A percentile compares a stretch with the other conserved stretches of the same genome.
Evolutionary conservation across 2,797 vertebrate species (phyloP).

Genomic region (Delichon dasypus): DNA sequence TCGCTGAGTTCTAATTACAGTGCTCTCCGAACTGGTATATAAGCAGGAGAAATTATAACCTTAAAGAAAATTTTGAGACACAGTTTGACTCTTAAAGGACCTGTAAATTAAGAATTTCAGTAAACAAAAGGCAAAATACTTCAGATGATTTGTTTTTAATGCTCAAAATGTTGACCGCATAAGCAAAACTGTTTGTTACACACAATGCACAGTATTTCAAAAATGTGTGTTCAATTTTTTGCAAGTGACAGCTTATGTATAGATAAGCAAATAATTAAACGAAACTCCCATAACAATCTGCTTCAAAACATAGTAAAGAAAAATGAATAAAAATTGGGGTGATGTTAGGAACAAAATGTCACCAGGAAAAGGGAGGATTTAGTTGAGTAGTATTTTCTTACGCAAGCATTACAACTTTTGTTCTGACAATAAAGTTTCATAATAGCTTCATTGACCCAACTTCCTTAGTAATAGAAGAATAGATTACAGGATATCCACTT

Average conservation of each 20-base stretch:
- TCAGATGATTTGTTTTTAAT: background rate
- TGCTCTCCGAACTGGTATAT: background rate
- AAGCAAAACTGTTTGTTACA: background rate
- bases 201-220: background rate
- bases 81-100: background rate
- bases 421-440: background rate
- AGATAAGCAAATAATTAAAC: background rate
- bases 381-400: background rate
- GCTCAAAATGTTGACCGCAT: background rate
- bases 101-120: background rate
- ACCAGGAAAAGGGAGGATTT: background rate
- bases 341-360: background rate
- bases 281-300: background rate
- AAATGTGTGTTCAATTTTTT: background rate
- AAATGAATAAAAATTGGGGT: background rate
- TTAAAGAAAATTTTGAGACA: background rate
- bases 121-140: background rate
- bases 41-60: background rate
- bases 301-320: background rate
- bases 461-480: background rate
- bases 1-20: background rate
- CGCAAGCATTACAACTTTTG: background rate
- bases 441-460: background rate
- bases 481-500: background rate
- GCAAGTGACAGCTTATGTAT: background rate